phyloP scores from a whole-genome alignment of 92 coral and sea anemone species.

The Palythoa grandis region DNA sequence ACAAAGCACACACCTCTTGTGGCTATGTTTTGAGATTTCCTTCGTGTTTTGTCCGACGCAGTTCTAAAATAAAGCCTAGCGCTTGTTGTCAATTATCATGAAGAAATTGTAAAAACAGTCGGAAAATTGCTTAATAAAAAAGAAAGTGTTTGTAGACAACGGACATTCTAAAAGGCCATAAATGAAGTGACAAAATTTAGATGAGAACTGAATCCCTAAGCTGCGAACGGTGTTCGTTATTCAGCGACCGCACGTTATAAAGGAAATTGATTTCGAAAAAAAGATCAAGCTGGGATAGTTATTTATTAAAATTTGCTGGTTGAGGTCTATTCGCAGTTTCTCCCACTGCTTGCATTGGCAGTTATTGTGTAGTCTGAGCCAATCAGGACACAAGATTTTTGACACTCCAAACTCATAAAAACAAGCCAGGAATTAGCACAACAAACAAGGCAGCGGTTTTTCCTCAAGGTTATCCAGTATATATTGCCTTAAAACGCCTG shows the following conservation, averaged over 20 bases:
- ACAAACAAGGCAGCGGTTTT: conserved; percentile 45
- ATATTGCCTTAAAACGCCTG: conserved; percentile 21
- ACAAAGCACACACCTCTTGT: conserved; percentile 4
- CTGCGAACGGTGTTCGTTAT: conserved; percentile 6
- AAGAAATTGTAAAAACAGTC: conserved; percentile 2
- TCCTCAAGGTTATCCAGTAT: conserved; percentile 40
- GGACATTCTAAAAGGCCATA: not conserved
- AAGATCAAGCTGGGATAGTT: conserved; percentile 29
- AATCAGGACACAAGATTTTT: conserved; percentile 33
- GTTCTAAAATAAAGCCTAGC: conserved; percentile 2
- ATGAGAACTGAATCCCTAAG: conserved; percentile 34
- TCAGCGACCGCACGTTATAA: conserved; percentile 7
- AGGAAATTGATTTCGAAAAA: conserved; percentile 11
- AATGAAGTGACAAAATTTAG: conserved; percentile 19
- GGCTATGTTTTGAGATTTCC: conserved; percentile 21
- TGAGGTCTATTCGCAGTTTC: conserved; percentile 40
- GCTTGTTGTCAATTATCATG: conserved; percentile 27
- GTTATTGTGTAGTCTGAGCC: conserved; percentile 30
- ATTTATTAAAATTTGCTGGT: conserved; percentile 30
- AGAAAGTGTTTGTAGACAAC: conserved; percentile 6
- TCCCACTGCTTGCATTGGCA: conserved; percentile 13
- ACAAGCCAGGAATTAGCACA: conserved; percentile 44
- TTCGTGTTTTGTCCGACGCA: conserved; percentile 7
- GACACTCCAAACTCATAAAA: conserved; percentile 47
- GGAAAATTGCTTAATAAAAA: conserved; percentile 11